Evolutionary conservation across 2,113 vertebrate genomes (phyloP).

Genomic region (Mellivora capensis): DNA sequence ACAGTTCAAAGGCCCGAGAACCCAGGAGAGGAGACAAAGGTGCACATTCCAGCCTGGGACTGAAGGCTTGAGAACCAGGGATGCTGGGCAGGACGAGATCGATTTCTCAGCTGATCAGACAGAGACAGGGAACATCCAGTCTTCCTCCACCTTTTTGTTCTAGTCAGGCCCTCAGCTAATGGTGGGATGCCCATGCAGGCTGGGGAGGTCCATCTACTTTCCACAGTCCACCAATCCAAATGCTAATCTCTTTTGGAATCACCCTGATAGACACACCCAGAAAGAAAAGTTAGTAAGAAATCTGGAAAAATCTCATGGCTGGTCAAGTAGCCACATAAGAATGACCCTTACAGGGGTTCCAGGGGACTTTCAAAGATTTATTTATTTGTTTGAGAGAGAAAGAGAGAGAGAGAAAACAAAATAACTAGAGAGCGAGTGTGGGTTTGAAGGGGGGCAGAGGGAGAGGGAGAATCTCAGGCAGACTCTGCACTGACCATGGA

Average conservation of each 20-base stretch:
- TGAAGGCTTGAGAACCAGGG: not conserved
- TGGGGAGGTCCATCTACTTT: not conserved
- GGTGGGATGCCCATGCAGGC: not conserved
- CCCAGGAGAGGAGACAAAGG: not conserved
- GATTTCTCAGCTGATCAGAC: not conserved
- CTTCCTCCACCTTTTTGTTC: not conserved
- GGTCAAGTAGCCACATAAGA: not conserved
- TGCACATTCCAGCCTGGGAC: accelerated
- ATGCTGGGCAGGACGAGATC: not conserved
- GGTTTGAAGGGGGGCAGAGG: not conserved
- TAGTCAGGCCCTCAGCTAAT: not conserved
- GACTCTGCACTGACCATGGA: not conserved
- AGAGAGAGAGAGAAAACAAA: not conserved
- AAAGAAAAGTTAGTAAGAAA: not conserved
- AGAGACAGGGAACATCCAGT: not conserved
- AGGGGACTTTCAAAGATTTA: not conserved
- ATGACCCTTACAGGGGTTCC: not conserved
- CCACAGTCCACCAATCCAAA: not conserved
- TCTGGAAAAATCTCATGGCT: too few species aligned
- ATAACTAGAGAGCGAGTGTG: not conserved
- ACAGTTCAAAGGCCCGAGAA: not conserved
- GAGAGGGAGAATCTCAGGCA: not conserved
- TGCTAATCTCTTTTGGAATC: not conserved
- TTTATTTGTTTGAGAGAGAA: not conserved
- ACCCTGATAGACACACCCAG: not conserved